Base-by-base conservation (phyloP, 1,140 invertebrate species). In the Limonius californicus region DNA sequence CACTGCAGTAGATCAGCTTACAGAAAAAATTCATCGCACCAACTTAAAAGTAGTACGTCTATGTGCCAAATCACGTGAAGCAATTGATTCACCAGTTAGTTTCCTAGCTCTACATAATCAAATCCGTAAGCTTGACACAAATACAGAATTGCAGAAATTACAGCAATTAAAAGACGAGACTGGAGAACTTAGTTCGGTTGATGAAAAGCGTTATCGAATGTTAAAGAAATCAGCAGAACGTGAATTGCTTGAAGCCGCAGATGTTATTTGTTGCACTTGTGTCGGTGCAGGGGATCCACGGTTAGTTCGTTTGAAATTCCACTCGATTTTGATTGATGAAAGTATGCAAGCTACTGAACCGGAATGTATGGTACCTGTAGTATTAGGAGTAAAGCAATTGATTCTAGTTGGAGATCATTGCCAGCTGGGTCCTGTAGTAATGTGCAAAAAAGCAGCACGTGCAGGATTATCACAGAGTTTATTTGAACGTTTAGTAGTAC, bases 381-480 rank as follows among this genome's bases (percentile, higher is more conserved):
- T 99, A 0, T 80, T 99, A 1, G 97, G 98, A n/a, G 96, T 95
- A 7, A 91, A 96, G 72, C 86, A 98, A 77, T 78, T 99, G 0
- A 96, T 99, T 60, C 83, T 99, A 0, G 97, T 99, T 0, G 97
- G 98, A 1, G 97, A 99, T 81, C 98, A 99, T 76, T 99, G 98
- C 72, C 97, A 99, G 79, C 81, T 99, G 20, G 96, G 97, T 0
- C 97, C 97, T 0, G 96, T 99, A 0, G 96, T 99, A 0, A 99
- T 99, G 96, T 99, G 97, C 79, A 99, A 99, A 77, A 98, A 99
- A 77, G 97, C 98, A 0, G 95, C 96, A 0, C 85, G 92, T 56
- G 97, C 97, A 19, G 98, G 98, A 0, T 84, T 99, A 1, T 96
- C 94, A 0, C 97, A 99, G 76, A 98, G 95, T 12, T 81, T 99